phyloP scores from a whole-genome alignment of 2,888 invertebrate genomes.

The Synanthedon andrenaeformis region DNA sequence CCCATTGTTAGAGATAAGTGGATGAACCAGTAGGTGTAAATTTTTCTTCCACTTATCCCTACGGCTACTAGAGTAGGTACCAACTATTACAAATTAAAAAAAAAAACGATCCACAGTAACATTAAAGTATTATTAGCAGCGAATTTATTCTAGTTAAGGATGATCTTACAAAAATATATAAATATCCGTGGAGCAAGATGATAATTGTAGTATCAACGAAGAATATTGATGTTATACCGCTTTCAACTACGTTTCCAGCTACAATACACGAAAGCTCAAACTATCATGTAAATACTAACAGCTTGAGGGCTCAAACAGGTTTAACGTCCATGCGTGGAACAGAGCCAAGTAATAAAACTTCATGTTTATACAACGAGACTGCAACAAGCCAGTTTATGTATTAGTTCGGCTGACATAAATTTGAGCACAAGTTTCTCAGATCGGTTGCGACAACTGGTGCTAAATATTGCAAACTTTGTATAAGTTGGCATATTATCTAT shows the following conservation, averaged over 20 bases:
- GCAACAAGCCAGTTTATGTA: constrained; percentile 49
- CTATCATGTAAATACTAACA: constrained; percentile 49
- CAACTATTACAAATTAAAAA: too few species aligned
- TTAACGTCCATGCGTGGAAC: constrained; percentile 63
- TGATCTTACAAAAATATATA: too few species aligned
- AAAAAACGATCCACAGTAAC: too few species aligned
- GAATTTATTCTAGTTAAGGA: too few species aligned
- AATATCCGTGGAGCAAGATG: not conserved
- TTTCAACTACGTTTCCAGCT: not conserved
- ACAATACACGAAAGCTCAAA: constrained; percentile 14
- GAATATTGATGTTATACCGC: not conserved
- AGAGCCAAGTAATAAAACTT: constrained; percentile 68
- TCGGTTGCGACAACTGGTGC: constrained; percentile 23
- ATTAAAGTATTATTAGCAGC: too few species aligned
- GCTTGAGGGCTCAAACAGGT: constrained; percentile 45
- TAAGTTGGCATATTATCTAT: not conserved
- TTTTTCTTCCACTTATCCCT: too few species aligned
- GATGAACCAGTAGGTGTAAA: too few species aligned
- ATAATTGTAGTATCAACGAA: not conserved
- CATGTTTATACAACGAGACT: constrained; percentile 60
- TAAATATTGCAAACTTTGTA: constrained; percentile 19
- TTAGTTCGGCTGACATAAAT: constrained; percentile 7
- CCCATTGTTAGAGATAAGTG: too few species aligned
- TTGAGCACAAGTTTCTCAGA: constrained; percentile 9
- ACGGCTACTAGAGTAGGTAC: too few species aligned